Evolutionary conservation across 2,888 invertebrate genomes (phyloP), one percentile per base, ranked within the genome.

Genomic region (Drosophila pseudotalamancana): DNA sequence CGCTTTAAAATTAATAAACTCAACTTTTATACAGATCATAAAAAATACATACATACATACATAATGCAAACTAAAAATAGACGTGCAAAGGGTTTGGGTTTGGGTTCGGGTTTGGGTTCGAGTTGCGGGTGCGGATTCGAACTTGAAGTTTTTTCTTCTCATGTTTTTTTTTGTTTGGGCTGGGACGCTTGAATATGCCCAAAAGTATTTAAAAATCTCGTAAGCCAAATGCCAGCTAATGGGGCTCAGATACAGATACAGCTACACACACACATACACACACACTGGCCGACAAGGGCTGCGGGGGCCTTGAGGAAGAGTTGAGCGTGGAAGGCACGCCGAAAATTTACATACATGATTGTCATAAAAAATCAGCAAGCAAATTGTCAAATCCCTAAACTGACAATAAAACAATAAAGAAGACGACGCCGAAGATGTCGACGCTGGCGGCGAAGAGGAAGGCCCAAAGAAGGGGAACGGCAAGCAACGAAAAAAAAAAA

Each of bases 331-430:
- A 66, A 42, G 55, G 56, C 62, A 61, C 53, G 57, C 67, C 61
- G 55, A 49, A 87, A 88, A 88, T 87, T 88, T 81, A 88, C 83
- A 87, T 87, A 87, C 84, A 83, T 88, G 88, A 83, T 88, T 82
- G 82, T 82, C 82, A 88, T 82, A 82, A 88, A 83, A 83, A 83
- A 83, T 83, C 82, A 87, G 82, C 82, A 87, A 88, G 88, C 88
- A 83, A 83, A 83, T 83, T 83, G 82, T 83, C 88, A 83, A 83
- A 83, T 83, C 82, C 88, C 83, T 83, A 87, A 83, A 83, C 87
- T 87, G 87, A 87, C 83, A 83, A 83, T 88, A 88, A 83, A 88
- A 88, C 87, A 88, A 83, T 88, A 88, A 83, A 88, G 70, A 83
- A 86, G 70, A 83, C 70, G 72, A 69, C 56, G 68, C 55, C 39